phyloP scores from a whole-genome alignment of 2,113 vertebrate genomes.

The Caranx ignobilis region DNA sequence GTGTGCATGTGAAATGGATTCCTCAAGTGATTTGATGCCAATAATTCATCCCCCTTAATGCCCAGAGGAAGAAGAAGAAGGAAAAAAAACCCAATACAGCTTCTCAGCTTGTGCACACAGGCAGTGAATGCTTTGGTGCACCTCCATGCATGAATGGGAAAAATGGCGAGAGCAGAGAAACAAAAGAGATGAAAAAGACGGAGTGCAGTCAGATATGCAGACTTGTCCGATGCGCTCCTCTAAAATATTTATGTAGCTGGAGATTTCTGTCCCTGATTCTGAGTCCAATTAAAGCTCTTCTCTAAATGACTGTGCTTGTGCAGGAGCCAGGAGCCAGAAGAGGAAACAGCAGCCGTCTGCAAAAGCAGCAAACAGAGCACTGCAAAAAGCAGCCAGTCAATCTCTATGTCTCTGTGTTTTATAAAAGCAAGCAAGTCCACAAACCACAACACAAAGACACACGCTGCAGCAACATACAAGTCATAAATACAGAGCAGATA shows the following conservation, averaged over 20 bases:
- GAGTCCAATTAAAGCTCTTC: slow-evolving; percentile 73
- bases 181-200: slow-evolving; percentile 38
- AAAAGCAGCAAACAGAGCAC: slow-evolving; percentile 29
- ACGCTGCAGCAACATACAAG: background rate
- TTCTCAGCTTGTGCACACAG: slow-evolving; percentile 24
- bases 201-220: slow-evolving; percentile 52
- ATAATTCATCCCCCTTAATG: slow-evolving; percentile 53
- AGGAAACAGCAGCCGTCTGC: slow-evolving; percentile 27
- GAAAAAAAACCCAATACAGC: background rate
- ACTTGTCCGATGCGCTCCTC: slow-evolving; percentile 54
- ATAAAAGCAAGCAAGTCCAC: slow-evolving; percentile 3
- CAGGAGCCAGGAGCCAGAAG: slow-evolving; percentile 21
- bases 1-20: slow-evolving; percentile 53
- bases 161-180: slow-evolving; percentile 9
- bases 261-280: slow-evolving; percentile 75
- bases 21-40: slow-evolving; percentile 49
- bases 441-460: background rate
- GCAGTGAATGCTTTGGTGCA: slow-evolving; percentile 11
- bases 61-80: slow-evolving; percentile 10
- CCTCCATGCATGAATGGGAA: slow-evolving; percentile 15
- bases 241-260: slow-evolving; percentile 77
- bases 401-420: slow-evolving; percentile 12
- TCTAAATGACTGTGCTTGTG: slow-evolving; percentile 67
- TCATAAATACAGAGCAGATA: too few relatives aligned
- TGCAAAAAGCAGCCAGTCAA: slow-evolving; percentile 11